Percentiles rank a stretch among this genome's conserved stretches.
Evolutionary conservation across 2,888 invertebrate species (phyloP).

Genomic region (Cantharis nigra): DNA sequence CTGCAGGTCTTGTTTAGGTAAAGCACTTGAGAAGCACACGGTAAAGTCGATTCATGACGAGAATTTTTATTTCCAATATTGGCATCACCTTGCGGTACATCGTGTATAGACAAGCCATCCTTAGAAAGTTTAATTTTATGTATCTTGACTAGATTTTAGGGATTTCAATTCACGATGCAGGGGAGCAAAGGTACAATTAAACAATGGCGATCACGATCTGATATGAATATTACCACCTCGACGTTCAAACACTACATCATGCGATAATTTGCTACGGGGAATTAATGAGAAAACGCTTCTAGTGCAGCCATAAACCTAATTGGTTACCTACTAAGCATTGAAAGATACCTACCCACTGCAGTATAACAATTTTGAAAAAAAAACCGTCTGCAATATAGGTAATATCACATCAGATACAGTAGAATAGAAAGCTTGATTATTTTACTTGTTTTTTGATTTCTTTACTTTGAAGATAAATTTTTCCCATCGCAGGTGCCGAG

Average conservation of each 20-base stretch:
- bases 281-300: not conserved
- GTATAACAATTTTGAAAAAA: no score
- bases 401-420: no score
- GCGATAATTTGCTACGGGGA: not conserved
- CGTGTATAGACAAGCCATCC: not conserved
- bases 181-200: not conserved
- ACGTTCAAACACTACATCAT: not conserved
- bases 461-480: no score
- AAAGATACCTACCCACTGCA: not conserved
- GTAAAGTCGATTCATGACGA: no score
- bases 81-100: not conserved
- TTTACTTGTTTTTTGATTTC: no score
- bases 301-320: not conserved
- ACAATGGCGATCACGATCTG: not conserved
- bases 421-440: no score
- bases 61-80: no score
- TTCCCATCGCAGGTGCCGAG: no score
- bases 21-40: no score
- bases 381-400: no score
- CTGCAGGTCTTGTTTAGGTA: no score
- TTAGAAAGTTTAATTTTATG: not conserved
- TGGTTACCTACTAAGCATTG: not conserved
- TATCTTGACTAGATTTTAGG: not conserved
- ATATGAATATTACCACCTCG: not conserved
- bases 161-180: not conserved